Evolutionary conservation across 2,888 invertebrate genomes (phyloP).

Genomic region (Cryptus armator): DNA sequence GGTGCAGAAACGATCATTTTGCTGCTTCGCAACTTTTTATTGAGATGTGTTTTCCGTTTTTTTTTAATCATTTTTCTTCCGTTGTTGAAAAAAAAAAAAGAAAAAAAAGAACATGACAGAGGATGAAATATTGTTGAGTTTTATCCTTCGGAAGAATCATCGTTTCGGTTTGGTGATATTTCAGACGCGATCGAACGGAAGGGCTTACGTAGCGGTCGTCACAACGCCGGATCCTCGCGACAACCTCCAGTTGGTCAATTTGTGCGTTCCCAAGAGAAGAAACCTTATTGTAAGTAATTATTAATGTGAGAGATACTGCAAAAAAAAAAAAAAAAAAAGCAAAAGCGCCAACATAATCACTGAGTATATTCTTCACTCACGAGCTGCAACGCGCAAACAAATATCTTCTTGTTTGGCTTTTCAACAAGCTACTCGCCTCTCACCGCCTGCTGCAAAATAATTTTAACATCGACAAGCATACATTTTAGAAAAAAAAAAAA

Average conservation of each 20-base stretch:
- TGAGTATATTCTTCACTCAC: slow-evolving; percentile 45
- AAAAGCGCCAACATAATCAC: slow-evolving; percentile 43
- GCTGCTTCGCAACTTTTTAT: background rate
- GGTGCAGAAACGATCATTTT: background rate
- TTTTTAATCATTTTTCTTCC: background rate
- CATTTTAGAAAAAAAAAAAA: background rate
- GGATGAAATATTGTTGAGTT: slow-evolving; percentile 19
- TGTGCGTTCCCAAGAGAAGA: slow-evolving; percentile 80
- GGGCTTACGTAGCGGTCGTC: slow-evolving; percentile 72
- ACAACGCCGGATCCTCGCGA: slow-evolving; percentile 78
- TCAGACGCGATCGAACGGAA: slow-evolving; percentile 81
- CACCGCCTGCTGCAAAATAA: slow-evolving; percentile 35
- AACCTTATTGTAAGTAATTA: slow-evolving; percentile 81
- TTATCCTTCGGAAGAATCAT: slow-evolving; percentile 57
- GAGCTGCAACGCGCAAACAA: background rate
- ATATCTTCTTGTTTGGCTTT: slow-evolving; percentile 34
- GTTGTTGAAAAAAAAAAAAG: background rate
- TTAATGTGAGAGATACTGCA: slow-evolving; percentile 27
- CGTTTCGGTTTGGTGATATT: slow-evolving; percentile 76
- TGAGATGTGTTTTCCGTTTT: background rate
- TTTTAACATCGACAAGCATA: slow-evolving; percentile 12
- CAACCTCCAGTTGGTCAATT: slow-evolving; percentile 82
- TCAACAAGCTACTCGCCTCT: slow-evolving; percentile 38
- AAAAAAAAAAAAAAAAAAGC: slow-evolving; percentile 41
- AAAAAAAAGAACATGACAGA: slow-evolving; percentile 6